Percentiles rank a stretch among this genome's conserved stretches.
Evolutionary conservation across 2,113 vertebrate genomes (phyloP).

Genomic region (Psittacula cyanocephala): DNA sequence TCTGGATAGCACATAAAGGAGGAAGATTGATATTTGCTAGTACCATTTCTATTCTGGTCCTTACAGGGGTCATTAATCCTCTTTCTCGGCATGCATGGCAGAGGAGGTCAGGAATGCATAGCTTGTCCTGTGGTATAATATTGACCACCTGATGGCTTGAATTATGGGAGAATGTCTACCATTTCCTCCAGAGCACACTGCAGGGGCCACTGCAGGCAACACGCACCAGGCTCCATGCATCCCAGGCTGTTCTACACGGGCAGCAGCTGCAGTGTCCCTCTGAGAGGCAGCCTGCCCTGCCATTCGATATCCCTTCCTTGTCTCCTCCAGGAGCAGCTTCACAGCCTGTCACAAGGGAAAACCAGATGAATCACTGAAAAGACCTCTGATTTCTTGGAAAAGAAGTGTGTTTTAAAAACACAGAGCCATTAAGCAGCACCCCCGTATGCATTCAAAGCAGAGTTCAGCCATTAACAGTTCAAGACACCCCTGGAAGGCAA

Average conservation of each 20-base stretch:
- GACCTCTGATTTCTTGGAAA: not conserved
- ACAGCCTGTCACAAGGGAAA: not conserved
- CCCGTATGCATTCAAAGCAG: not conserved
- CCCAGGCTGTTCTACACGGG: not conserved
- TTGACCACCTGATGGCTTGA: not conserved
- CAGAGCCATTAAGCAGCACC: not conserved
- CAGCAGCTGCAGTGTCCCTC: not conserved
- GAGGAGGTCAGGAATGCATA: not conserved
- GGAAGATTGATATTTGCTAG: not conserved
- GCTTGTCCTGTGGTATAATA: not conserved
- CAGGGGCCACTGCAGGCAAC: not conserved
- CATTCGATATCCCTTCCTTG: not conserved
- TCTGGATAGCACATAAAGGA: not conserved
- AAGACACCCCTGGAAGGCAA: not conserved
- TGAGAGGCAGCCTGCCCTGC: not conserved
- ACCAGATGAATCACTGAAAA: not conserved
- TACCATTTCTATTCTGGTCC: not conserved
- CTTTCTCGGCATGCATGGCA: not conserved
- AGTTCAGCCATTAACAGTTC: not conserved
- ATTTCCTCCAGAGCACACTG: not conserved
- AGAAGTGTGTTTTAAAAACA: not conserved
- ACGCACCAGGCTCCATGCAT: rapidly evolving
- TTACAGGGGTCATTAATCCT: not conserved
- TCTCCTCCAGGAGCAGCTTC: not conserved
- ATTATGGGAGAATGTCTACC: not conserved